Evolutionary conservation across 1,140 invertebrate genomes (phyloP), one percentile per base, ranked within the genome.

Genomic region (Camponotus pennsylvanicus): DNA sequence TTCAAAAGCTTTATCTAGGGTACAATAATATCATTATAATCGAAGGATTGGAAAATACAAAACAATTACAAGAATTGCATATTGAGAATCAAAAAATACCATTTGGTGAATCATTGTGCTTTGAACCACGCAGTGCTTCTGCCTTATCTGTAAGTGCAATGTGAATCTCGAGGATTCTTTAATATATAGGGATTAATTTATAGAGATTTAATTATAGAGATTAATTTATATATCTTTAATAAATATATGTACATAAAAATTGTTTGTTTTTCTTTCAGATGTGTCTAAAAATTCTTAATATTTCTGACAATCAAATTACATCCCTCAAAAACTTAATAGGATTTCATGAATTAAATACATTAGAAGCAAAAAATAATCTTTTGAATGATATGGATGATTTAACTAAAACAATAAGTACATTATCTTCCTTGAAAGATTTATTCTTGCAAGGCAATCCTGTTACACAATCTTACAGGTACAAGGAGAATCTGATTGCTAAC

Each of bases 21-120:
- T 95, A 96, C 86, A 97, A 97, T 93, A 93, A 94, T 67, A 97
- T 97, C 57, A 95, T 95, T 64, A 96, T 97, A 2, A 92, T 97
- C 0, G 97, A 97, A 93, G 97, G 97, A 88, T 93, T 97, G 67
- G 96, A 97, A 86, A 93, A 93, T 63, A 92, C 97, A 11, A 94
- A 92, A 67, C 95, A 95, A 92, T 95, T 97, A 79, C 95, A 96
- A 91, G 97, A 97, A 89, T 92, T 97, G 15, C 96, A 97, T 89
- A 94, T 97, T 69, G 97, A 97, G 92, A 96, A 96, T 91, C 97
- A 97, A 94, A 94, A 94, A 86, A 90, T 97, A 13, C 91, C 94
- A 49, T 88, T 90, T 55, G 95, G 96, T 37, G 96, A 97, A 93
- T 93, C 93, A 5, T 90, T 97, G n/a, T 96, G 96, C 86, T 97